A percentile compares a stretch with the other conserved stretches of the same genome.
phyloP scores from a whole-genome alignment of 2,113 vertebrate genomes.

The Siniperca knerii region DNA sequence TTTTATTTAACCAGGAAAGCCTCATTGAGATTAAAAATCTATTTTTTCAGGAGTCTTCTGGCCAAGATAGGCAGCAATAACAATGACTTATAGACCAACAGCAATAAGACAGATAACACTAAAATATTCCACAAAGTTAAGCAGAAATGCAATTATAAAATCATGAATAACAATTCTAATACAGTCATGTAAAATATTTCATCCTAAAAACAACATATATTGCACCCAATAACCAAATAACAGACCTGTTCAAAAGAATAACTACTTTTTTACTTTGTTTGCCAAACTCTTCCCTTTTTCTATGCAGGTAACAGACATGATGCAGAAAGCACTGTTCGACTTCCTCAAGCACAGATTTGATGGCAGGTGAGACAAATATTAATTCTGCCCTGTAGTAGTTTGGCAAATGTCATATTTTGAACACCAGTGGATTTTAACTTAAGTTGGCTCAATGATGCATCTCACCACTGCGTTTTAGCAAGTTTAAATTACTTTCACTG shows the following conservation, averaged over 20 bases:
- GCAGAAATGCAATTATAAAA: background rate
- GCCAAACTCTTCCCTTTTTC: background rate
- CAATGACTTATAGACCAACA: background rate
- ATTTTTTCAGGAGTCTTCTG: background rate
- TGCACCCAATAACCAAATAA: background rate
- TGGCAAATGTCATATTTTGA: background rate
- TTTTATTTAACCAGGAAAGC: too few species aligned
- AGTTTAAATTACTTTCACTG: background rate
- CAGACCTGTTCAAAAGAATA: background rate
- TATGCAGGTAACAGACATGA: constrained; percentile 96
- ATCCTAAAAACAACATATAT: background rate
- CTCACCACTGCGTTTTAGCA: background rate
- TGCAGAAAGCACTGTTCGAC: constrained; percentile 98
- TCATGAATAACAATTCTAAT: background rate
- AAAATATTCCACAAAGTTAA: background rate
- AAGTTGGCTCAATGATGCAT: background rate
- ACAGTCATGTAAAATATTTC: background rate
- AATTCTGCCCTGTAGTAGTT: too few species aligned
- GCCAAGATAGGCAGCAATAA: background rate
- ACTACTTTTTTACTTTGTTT: background rate
- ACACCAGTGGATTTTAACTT: background rate
- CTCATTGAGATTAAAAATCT: too few species aligned
- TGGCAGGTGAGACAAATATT: constrained; percentile 88
- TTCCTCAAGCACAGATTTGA: constrained; percentile 98
- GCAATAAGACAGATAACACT: background rate